These are phyloP conservation scores for Macaria liturata DNA, from an alignment of 2,888 invertebrate species.

Conservation along the genomic window DNA sequence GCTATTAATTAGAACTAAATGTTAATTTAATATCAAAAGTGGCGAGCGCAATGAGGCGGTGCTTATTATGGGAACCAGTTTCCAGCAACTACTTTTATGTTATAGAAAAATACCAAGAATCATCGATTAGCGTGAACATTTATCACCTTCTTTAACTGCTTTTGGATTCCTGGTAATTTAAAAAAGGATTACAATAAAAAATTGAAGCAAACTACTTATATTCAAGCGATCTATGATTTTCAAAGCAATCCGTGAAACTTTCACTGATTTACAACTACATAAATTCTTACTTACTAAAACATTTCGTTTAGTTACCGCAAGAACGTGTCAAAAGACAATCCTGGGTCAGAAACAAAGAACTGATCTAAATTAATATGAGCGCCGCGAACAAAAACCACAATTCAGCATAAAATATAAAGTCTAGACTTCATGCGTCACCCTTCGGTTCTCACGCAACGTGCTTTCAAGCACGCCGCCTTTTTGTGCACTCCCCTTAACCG, in stretches of 20 bases:
- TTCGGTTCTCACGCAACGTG: constrained; percentile 69
- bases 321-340: background rate
- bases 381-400: constrained; percentile 30
- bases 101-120: too few relatives aligned
- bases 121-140: too few relatives aligned
- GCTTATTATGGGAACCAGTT: constrained; percentile 19
- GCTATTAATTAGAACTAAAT: constrained; percentile 70
- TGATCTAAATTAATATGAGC: constrained; percentile 29
- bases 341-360: constrained; percentile 14
- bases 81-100: background rate
- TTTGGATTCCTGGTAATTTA: too few relatives aligned
- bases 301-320: too few relatives aligned
- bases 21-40: constrained; percentile 67
- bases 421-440: constrained; percentile 73
- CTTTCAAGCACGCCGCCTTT: constrained; percentile 57
- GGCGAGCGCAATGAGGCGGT: constrained; percentile 62
- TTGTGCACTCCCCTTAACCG: constrained; percentile 25
- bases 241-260: too few relatives aligned
- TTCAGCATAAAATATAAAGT: constrained; percentile 52
- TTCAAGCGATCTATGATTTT: too few relatives aligned
- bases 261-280: too few relatives aligned
- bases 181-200: too few relatives aligned
- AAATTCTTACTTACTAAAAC: too few relatives aligned
- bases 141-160: too few relatives aligned
- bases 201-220: too few relatives aligned